Evolutionary conservation across 2,797 vertebrate species (phyloP).

Genomic region (Rhabdomys pumilio): DNA sequence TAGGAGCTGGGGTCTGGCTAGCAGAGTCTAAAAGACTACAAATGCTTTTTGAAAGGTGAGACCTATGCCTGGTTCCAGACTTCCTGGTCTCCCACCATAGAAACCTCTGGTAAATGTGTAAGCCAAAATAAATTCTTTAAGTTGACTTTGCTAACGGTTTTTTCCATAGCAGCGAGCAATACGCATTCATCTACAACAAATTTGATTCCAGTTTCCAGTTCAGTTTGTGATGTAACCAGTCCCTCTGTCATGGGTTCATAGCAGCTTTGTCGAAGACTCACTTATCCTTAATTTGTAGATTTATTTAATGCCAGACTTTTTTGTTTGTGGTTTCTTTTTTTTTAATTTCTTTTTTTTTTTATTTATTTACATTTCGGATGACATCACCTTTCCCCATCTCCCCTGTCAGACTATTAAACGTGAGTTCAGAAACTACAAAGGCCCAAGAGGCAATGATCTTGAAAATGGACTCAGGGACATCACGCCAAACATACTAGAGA

Average conservation of each 20-base stretch:
- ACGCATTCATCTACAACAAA: not conserved
- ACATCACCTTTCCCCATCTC: no score
- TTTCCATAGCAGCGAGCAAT: not conserved
- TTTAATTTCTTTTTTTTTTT: no score
- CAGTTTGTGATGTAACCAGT: not conserved
- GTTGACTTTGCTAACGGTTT: not conserved
- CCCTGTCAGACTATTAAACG: not conserved
- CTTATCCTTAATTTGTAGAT: no score
- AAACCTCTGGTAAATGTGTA: not conserved
- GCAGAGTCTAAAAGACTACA: not conserved
- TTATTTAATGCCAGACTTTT: not conserved
- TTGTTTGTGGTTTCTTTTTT: no score
- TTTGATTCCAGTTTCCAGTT: not conserved
- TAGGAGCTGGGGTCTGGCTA: not conserved
- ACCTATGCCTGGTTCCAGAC: not conserved
- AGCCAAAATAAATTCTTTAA: not conserved
- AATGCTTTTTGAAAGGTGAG: not conserved
- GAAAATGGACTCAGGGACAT: not conserved
- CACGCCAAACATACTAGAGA: not conserved
- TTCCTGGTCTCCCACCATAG: not conserved
- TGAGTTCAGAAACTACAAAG: not conserved
- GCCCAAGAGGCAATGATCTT: not conserved
- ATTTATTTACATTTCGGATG: no score
- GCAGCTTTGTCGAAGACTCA: not conserved
- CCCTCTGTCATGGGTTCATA: not conserved